Conservation (phyloP, 2,113 vertebrate species). For the Nothocercus julius region DNA sequence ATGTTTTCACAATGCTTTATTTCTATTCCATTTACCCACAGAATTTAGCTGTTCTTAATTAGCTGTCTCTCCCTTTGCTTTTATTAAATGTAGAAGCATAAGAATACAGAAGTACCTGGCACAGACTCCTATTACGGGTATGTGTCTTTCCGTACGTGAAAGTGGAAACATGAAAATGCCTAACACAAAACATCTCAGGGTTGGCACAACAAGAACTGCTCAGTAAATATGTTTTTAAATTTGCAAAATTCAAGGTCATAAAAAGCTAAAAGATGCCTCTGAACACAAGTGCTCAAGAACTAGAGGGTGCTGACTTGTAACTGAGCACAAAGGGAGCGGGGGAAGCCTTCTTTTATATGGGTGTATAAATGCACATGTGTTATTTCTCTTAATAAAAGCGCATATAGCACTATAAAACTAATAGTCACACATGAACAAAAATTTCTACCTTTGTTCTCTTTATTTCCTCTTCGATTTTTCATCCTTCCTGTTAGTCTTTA, state of each 20-base stretch:
- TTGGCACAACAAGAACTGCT: neutral
- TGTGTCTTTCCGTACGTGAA: neutral
- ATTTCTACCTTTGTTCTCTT: neutral
- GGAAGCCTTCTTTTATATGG: neutral
- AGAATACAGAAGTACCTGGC: neutral
- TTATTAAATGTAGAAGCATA: neutral
- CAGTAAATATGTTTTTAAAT: neutral
- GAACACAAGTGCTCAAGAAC: neutral
- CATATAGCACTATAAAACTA: neutral
- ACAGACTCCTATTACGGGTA: neutral
- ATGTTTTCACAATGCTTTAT: neutral
- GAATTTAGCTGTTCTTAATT: neutral
- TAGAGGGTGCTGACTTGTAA: neutral
- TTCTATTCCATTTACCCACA: neutral
- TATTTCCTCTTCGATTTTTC: neutral
- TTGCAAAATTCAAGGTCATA: neutral
- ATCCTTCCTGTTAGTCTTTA: neutral
- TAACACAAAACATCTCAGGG: neutral
- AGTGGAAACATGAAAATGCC: neutral
- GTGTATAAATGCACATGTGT: neutral
- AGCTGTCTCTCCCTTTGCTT: neutral
- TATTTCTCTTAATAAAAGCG: neutral
- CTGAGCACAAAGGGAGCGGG: accelerated
- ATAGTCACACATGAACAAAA: neutral
- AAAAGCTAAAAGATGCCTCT: neutral